Conservation (phyloP, 1,140 invertebrate genomes). For the Pissodes strobi region DNA sequence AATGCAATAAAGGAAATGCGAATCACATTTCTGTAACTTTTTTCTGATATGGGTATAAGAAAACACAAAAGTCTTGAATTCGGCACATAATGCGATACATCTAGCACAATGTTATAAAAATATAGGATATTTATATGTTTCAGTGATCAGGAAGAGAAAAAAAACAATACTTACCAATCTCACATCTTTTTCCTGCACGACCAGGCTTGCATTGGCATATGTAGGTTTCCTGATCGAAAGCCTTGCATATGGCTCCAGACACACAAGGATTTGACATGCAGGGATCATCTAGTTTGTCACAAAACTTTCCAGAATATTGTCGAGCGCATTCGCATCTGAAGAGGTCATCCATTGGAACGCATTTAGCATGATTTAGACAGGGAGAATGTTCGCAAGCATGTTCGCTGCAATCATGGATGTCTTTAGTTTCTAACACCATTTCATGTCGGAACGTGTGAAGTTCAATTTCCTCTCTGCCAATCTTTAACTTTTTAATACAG, state of each 20-base stretch:
- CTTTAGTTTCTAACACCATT: constrained; percentile 67
- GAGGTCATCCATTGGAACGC: constrained; percentile 57
- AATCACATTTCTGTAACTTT: background rate
- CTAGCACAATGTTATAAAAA: too few relatives aligned
- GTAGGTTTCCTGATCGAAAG: constrained; percentile 60
- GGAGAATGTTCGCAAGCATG: constrained; percentile 79
- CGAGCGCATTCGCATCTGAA: constrained; percentile 80
- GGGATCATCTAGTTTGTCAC: constrained; percentile 68
- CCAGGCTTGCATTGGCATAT: constrained; percentile 68
- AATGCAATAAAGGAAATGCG: too few relatives aligned
- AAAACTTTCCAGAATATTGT: constrained; percentile 70
- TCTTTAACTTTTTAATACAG: constrained; percentile 77
- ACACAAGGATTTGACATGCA: constrained; percentile 77
- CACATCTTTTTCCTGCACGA: constrained; percentile 73
- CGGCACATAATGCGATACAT: too few relatives aligned
- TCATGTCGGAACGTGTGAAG: constrained; percentile 70
- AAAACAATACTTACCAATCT: constrained; percentile 64
- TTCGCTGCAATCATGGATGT: constrained; percentile 70
- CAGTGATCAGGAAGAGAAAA: too few relatives aligned
- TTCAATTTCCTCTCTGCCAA: constrained; percentile 73
- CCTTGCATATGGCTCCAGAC: constrained; percentile 73
- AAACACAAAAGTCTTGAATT: too few relatives aligned
- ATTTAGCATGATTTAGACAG: constrained; percentile 81
- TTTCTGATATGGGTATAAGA: background rate
- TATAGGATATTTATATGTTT: too few relatives aligned